These are phyloP conservation scores for Glyptemys insculpta DNA, from an alignment of 2,797 vertebrate genomes.

Conservation along the genomic window DNA sequence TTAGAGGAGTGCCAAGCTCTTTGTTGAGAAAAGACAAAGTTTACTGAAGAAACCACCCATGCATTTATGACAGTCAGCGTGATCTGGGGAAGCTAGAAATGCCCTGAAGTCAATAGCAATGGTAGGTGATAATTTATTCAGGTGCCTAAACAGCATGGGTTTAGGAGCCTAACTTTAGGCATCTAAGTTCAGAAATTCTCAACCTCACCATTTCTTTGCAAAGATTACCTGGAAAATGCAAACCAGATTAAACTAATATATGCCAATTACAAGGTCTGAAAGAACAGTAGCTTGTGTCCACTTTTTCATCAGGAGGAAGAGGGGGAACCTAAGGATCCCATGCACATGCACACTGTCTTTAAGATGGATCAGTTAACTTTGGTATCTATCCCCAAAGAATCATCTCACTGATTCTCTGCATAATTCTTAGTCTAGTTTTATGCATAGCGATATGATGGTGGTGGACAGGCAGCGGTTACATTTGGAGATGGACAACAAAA, in stretches of 20 bases:
- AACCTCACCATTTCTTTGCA: neutral
- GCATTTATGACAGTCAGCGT: accelerated
- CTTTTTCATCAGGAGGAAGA: neutral
- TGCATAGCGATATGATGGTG: neutral
- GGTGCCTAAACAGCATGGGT: constrained; percentile 42
- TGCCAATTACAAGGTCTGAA: neutral
- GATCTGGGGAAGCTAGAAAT: constrained; percentile 55
- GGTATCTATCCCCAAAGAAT: neutral
- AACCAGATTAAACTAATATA: neutral
- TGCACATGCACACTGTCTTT: neutral
- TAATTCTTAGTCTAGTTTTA: neutral
- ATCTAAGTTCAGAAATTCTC: constrained; percentile 33
- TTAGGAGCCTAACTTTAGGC: constrained; percentile 31
- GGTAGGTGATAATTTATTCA: constrained; percentile 55
- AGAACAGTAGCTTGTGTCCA: neutral
- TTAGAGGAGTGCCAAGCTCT: neutral
- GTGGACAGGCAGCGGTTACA: neutral
- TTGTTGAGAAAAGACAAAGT: neutral
- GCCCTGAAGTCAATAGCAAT: constrained; percentile 52
- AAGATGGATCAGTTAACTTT: neutral
- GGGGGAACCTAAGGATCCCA: neutral
- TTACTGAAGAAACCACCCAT: neutral
- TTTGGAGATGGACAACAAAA: neutral
- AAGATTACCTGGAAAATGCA: neutral
- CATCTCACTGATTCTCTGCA: neutral